phyloP scores from a whole-genome alignment of 1,140 invertebrate species.

The Drosophila pallidifrons region DNA sequence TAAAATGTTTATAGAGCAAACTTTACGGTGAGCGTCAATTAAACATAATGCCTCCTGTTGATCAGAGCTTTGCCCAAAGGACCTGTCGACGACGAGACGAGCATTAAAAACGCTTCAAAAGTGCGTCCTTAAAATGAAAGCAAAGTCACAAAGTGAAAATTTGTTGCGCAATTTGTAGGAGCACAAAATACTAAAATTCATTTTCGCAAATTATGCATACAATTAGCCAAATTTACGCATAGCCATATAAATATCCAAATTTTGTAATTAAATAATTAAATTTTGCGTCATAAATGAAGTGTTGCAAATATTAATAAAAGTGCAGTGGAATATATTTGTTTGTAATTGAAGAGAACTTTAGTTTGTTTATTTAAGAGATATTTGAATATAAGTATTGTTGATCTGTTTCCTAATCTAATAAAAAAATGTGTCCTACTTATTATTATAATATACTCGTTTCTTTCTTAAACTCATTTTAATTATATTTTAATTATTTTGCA shows the following conservation, averaged over 20 bases:
- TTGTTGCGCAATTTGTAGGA: conserved; percentile 22
- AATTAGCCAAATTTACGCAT: conserved; percentile 1
- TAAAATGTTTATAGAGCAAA: conserved; percentile 73
- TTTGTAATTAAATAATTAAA: not conserved
- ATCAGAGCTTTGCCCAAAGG: conserved; percentile 10
- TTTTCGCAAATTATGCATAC: conserved; percentile 6
- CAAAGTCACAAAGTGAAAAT: conserved; percentile 22
- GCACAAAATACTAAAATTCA: conserved; percentile 12
- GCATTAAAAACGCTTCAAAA: conserved; percentile 14
- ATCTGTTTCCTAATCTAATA: no score
- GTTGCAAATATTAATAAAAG: no score
- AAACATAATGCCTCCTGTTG: conserved; percentile 56
- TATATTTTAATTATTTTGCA: no score
- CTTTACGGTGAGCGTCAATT: conserved; percentile 74
- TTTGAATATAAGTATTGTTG: no score
- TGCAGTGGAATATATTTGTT: no score
- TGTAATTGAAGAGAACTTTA: no score
- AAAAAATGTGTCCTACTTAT: no score
- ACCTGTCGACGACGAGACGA: conserved; percentile 3
- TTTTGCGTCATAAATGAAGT: not conserved
- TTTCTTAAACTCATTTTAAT: no score
- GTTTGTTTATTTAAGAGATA: no score
- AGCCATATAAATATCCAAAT: not conserved
- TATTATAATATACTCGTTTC: no score
- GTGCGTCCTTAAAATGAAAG: not conserved